phyloP scores from a whole-genome alignment of 2,113 vertebrate genomes.

The Panthera leo region DNA sequence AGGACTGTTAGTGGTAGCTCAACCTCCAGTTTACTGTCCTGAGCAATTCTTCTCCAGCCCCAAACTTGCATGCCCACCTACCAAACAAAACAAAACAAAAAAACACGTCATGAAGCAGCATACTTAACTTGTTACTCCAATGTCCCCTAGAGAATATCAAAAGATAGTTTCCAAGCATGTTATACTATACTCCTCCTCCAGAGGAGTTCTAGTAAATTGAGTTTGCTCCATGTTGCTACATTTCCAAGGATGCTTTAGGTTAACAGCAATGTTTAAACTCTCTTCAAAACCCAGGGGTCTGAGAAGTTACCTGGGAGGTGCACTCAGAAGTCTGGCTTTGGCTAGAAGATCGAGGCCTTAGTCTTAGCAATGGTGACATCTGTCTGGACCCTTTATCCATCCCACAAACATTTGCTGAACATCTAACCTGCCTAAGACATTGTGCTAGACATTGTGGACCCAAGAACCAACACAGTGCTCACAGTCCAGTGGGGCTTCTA shows the following conservation, averaged over 20 bases:
- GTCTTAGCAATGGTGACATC: background rate
- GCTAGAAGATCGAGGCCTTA: background rate
- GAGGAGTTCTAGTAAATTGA: background rate
- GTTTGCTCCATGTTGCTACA: background rate
- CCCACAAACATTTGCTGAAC: background rate
- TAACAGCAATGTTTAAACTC: background rate
- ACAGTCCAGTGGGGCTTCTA: background rate
- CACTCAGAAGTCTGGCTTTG: background rate
- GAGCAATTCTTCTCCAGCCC: background rate
- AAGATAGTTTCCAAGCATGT: background rate
- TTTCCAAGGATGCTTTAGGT: background rate
- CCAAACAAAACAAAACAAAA: background rate
- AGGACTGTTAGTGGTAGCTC: fast-evolving
- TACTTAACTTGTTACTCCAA: background rate
- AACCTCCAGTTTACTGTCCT: background rate
- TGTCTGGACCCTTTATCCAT: background rate
- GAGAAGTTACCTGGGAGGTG: background rate
- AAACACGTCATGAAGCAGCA: fast-evolving
- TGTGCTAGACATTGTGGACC: background rate
- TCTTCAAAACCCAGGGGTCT: background rate
- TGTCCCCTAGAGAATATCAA: background rate
- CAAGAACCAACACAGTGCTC: background rate
- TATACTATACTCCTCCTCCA: background rate
- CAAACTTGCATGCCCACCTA: background rate
- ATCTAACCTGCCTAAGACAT: no score